Evolutionary conservation across 1,140 invertebrate genomes (phyloP).

Genomic region (Ceratina australensis): DNA sequence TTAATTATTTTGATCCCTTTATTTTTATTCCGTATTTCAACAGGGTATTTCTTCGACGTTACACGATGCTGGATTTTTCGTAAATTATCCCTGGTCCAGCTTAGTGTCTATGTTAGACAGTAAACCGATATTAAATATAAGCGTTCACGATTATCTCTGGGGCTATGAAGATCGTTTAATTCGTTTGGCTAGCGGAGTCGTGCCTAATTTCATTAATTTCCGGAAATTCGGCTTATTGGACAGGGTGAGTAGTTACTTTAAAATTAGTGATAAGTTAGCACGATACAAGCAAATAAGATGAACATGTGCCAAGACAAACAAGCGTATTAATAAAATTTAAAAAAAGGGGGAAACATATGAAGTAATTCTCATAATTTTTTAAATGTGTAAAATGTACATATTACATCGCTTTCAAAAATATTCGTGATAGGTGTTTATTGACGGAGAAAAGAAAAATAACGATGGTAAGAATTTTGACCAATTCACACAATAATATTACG

Average conservation of each 20-base stretch:
- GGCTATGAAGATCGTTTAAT: constrained; percentile 91
- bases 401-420: neutral
- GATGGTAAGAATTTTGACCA: no score
- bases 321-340: no score
- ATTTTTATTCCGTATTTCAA: neutral
- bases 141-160: constrained; percentile 89
- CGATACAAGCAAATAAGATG: neutral
- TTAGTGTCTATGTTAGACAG: constrained; percentile 82
- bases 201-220: constrained; percentile 88
- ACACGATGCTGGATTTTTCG: constrained; percentile 80
- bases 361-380: neutral
- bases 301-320: neutral
- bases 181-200: constrained; percentile 83
- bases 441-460: neutral
- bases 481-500: no score
- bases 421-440: neutral
- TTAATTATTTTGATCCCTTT: neutral
- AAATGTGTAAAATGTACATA: neutral
- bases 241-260: constrained; percentile 82
- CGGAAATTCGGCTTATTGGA: constrained; percentile 89
- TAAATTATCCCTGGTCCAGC: constrained; percentile 83
- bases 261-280: neutral
- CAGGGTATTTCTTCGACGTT: constrained; percentile 84
- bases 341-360: neutral
- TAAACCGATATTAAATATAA: constrained; percentile 85